Evolutionary conservation across 2,888 invertebrate genomes (phyloP), one percentile per base, ranked within the genome.

Genomic region (Nomada fabriciana): DNA sequence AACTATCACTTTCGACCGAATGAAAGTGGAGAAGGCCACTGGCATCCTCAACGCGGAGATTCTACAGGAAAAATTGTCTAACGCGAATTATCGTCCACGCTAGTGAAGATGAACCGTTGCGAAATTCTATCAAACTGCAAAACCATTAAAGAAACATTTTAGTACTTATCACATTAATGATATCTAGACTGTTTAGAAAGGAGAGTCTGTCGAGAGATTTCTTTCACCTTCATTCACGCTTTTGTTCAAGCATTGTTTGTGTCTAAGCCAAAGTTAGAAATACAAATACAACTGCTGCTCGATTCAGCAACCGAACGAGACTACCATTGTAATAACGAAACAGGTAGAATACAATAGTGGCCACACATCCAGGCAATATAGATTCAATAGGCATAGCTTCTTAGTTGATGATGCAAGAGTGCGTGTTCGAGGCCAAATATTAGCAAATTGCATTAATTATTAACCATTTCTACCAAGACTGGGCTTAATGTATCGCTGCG

Each of bases 1-100:
- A 92, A 93, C 93, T 93, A 93, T 94, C 93, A 93, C 93, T 91
- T 93, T 91, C 91, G 89, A 89, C 90, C 91, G 91, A 92, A 92
- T 91, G 93, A 93, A 94, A 93, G 93, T 93, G 77, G 91, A 85
- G 89, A 90, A 90, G 86, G 85, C 88, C 79, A 85, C 50, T 82
- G 85, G 85, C 81, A 76, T 86, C 82, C 76, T 70, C 65, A 11
- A 52, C 67, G 52, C 67, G 70, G 60, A 78, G 73, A 72, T 74
- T 55, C 83, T 68, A 53, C 61, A 59, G 78, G 75, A 73, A 83
- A 71, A 76, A 71, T 69, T 65, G 20, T 50, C 69, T 73, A 47
- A 65, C 10, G 57, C 61, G 43, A 57, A 57, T 50, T 50, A 36
- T 55, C 23, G 25, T 47, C n/a, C 61, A 13, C 20, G 9, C 3